phyloP scores from a whole-genome alignment of 2,888 invertebrate genomes.

The Bellardia pandia region DNA sequence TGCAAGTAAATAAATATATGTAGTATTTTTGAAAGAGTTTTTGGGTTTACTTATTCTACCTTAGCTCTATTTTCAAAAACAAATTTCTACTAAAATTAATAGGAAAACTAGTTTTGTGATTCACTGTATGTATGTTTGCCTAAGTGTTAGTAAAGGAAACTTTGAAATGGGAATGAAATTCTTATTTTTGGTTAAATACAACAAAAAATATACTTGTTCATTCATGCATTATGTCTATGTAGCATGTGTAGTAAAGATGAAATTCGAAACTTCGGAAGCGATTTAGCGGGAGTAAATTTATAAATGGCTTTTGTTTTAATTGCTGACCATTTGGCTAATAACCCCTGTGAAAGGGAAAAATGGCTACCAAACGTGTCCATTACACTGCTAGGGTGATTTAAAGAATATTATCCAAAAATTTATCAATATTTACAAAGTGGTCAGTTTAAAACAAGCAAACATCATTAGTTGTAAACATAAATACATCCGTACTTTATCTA shows the following conservation, averaged over 20 bases:
- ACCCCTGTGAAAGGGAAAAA: slow-evolving; percentile 32
- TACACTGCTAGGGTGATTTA: slow-evolving; percentile 57
- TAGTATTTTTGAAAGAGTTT: no score
- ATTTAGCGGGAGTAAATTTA: slow-evolving; percentile 57
- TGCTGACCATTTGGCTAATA: slow-evolving; percentile 59
- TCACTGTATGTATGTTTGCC: no score
- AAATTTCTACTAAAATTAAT: no score
- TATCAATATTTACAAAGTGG: slow-evolving; percentile 55
- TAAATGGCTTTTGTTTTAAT: slow-evolving; percentile 68
- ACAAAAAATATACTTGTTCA: no score
- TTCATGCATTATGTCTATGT: no score
- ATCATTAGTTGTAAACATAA: slow-evolving; percentile 55
- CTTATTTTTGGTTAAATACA: no score
- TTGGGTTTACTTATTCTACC: no score
- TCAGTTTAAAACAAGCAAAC: slow-evolving; percentile 61
- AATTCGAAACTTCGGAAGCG: slow-evolving; percentile 56
- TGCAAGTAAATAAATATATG: no score
- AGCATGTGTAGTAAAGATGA: neutral
- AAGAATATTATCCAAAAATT: slow-evolving; percentile 43
- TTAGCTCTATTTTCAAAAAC: no score
- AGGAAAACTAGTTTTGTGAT: no score
- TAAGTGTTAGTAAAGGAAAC: no score
- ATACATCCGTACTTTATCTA: slow-evolving; percentile 2
- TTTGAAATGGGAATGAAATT: no score
- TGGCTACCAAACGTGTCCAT: slow-evolving; percentile 56